Percentiles rank a stretch among this genome's conserved stretches.
Conservation (phyloP, 1,140 invertebrate species). For the Cydia splendana region DNA sequence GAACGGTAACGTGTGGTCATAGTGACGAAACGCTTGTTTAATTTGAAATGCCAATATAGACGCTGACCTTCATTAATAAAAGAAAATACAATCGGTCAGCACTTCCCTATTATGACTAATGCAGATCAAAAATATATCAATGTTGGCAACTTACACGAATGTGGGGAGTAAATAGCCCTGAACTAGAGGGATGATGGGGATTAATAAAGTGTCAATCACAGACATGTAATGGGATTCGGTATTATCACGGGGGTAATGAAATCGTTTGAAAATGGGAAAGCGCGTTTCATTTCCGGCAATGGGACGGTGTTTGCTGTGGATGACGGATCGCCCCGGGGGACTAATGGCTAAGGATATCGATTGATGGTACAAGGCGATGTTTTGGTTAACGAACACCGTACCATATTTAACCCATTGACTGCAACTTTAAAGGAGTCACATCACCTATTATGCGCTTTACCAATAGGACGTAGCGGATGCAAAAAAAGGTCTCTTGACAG, state of each 20-base stretch:
- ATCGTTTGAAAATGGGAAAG: slow-evolving; percentile 37
- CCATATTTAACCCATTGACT: too few relatives aligned
- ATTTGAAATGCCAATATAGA: background rate
- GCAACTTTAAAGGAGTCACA: too few relatives aligned
- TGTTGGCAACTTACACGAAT: slow-evolving; percentile 1
- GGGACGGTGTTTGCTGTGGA: slow-evolving; percentile 36
- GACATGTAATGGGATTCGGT: slow-evolving; percentile 42
- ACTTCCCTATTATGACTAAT: slow-evolving; percentile 14
- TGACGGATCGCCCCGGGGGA: slow-evolving; percentile 39
- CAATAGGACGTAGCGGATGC: too few relatives aligned
- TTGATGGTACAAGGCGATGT: background rate
- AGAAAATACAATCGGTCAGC: slow-evolving; percentile 1
- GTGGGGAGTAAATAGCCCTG: background rate
- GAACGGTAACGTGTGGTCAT: slow-evolving; percentile 35
- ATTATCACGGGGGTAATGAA: slow-evolving; percentile 38
- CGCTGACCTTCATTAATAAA: slow-evolving; percentile 30
- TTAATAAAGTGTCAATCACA: slow-evolving; percentile 39
- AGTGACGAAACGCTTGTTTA: slow-evolving; percentile 42
- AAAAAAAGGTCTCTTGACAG: too few relatives aligned
- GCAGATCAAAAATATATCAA: background rate
- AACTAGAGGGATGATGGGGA: slow-evolving; percentile 18
- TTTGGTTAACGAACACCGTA: background rate
- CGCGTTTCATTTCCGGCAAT: slow-evolving; percentile 36
- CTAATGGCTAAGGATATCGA: slow-evolving; percentile 30
- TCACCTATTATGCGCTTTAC: too few relatives aligned